Percentiles rank a stretch among this genome's conserved stretches.
phyloP scores from a whole-genome alignment of 2,888 invertebrate genomes.

The Myopa tessellatipennis region DNA sequence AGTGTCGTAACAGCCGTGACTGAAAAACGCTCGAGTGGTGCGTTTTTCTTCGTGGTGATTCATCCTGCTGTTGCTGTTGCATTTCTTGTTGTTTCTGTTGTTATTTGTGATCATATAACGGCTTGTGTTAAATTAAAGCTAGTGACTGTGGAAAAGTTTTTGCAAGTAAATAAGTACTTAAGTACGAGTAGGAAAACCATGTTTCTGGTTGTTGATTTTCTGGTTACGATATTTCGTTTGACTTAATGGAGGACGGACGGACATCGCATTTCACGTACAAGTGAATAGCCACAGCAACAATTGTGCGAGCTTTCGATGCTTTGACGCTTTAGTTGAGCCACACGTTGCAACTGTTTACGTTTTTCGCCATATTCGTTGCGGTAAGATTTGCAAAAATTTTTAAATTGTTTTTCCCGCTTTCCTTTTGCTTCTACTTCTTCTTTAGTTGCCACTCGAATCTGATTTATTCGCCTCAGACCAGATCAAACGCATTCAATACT shows the following conservation, averaged over 20 bases:
- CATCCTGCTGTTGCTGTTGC: neutral
- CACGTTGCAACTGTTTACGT: no score
- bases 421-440: neutral
- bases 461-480: neutral
- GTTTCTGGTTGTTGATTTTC: neutral
- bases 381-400: no score
- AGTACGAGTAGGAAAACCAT: neutral
- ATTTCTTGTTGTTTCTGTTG: neutral
- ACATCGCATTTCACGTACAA: neutral
- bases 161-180: neutral
- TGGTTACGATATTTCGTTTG: slow-evolving; percentile 2
- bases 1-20: no score
- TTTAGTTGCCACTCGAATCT: neutral
- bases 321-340: no score
- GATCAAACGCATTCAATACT: neutral
- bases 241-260: slow-evolving; percentile 23
- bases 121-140: neutral
- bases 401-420: neutral
- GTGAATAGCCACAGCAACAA: no score
- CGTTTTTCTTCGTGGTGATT: no score
- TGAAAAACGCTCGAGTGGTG: no score
- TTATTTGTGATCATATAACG: neutral
- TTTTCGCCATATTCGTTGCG: no score
- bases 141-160: neutral
- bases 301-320: no score